phyloP scores from a whole-genome alignment of 2,797 vertebrate species.

The Alca torda region DNA sequence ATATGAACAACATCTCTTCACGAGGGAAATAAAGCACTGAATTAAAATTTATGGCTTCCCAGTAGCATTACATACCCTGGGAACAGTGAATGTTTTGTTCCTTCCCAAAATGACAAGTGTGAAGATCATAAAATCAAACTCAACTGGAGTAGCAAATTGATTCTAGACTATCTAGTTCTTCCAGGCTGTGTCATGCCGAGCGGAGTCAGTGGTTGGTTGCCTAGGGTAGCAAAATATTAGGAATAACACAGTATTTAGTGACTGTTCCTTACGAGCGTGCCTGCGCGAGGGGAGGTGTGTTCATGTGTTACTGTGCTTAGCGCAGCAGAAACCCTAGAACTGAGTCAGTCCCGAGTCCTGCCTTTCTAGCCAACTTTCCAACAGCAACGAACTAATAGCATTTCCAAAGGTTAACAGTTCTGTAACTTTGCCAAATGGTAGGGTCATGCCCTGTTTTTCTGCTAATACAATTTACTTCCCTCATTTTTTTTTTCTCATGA shows the following conservation, averaged over 20 bases:
- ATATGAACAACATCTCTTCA: conserved; percentile 44
- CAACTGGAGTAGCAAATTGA: conserved; percentile 59
- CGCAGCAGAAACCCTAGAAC: conserved; percentile 65
- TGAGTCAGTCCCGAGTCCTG: conserved; percentile 38
- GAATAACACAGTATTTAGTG: conserved; percentile 52
- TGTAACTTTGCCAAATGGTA: conserved; percentile 48
- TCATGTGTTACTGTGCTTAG: conserved; percentile 59
- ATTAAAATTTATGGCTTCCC: conserved; percentile 66
- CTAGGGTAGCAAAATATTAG: conserved; percentile 68
- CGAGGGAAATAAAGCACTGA: conserved; percentile 17
- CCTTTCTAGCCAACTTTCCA: conserved; percentile 59
- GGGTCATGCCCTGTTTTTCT: conserved; percentile 63
- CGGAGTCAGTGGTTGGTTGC: conserved; percentile 51
- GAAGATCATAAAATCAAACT: conserved; percentile 57
- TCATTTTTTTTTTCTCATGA: conserved; percentile 55
- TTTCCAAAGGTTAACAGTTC: conserved; percentile 63
- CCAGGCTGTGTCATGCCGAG: conserved; percentile 35
- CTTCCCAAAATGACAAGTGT: conserved; percentile 55
- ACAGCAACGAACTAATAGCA: conserved; percentile 44
- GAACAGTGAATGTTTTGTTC: conserved; percentile 60
- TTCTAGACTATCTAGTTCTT: conserved; percentile 56
- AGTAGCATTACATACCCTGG: conserved; percentile 63
- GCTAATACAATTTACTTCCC: conserved; percentile 33
- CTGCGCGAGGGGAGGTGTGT: conserved; percentile 38
- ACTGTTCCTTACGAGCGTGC: neutral